Conservation (phyloP, 2,797 vertebrate species). For the Eulemur mongoz region DNA sequence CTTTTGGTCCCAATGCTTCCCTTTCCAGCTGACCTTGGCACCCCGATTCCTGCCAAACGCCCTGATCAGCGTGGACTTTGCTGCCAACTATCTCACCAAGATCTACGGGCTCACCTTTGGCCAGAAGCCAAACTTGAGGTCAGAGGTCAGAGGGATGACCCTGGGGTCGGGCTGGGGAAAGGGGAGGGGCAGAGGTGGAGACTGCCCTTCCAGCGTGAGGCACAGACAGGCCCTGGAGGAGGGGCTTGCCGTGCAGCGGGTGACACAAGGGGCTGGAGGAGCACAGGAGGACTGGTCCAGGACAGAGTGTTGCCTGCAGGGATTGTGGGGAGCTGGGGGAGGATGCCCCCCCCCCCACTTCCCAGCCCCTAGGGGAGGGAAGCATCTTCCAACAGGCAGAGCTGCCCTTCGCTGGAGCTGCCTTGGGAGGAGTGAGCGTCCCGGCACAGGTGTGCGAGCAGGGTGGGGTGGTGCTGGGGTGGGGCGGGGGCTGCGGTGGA, state of each 20-base stretch:
- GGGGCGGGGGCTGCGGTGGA: accelerated
- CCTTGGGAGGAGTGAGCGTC: not conserved
- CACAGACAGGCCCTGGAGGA: not conserved
- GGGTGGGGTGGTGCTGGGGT: not conserved
- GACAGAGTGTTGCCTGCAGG: not conserved
- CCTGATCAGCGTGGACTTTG: conserved; percentile 96
- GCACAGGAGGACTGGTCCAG: not conserved
- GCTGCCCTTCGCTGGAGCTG: not conserved
- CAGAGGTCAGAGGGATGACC: conserved; percentile 67
- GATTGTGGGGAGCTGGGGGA: not conserved
- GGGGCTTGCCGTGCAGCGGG: not conserved
- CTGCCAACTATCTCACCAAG: conserved; percentile 95
- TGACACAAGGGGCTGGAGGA: not conserved
- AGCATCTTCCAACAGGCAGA: not conserved
- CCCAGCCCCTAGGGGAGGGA: not conserved
- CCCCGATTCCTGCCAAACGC: conserved; percentile 93
- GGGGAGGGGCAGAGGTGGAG: not conserved
- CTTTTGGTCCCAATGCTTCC: not conserved
- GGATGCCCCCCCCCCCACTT: not conserved
- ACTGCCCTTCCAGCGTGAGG: not conserved
- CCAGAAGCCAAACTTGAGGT: conserved; percentile 95
- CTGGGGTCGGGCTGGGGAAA: not conserved
- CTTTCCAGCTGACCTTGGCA: conserved; percentile 92
- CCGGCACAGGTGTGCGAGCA: not conserved
- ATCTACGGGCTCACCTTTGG: conserved; percentile 97